Evolutionary conservation across 1,140 invertebrate genomes (phyloP).

Genomic region (Brachionus rotundiformis): DNA sequence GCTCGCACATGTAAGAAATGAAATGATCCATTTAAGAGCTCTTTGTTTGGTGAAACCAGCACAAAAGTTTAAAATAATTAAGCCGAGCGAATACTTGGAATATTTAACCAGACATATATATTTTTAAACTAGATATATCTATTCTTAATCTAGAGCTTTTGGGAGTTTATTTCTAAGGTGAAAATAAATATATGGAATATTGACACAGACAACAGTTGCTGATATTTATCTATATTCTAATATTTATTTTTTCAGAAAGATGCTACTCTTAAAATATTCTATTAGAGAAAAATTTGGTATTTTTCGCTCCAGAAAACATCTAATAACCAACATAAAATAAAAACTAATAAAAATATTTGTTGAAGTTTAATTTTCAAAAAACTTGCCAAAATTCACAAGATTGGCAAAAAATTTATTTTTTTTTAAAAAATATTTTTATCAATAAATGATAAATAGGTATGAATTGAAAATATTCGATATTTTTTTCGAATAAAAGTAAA

Average conservation of each 20-base stretch:
- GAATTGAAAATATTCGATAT: not conserved
- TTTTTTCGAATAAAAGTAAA: not conserved
- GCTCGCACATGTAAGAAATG: not conserved
- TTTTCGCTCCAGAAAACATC: not conserved
- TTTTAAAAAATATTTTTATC: not conserved
- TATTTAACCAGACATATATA: not conserved
- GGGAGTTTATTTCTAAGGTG: not conserved
- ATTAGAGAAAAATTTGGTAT: not conserved
- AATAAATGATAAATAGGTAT: not conserved
- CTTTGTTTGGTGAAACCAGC: not conserved
- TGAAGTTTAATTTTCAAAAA: not conserved
- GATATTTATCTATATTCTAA: constrained; percentile 7
- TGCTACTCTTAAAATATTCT: not conserved
- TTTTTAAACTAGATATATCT: not conserved
- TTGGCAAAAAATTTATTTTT: not conserved
- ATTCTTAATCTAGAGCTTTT: not conserved
- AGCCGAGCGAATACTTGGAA: not conserved
- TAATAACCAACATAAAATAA: not conserved
- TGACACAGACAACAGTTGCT: constrained; percentile 6
- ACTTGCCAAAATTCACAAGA: not conserved
- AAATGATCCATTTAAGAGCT: not conserved
- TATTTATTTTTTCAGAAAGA: constrained; percentile 6
- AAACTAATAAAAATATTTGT: not conserved
- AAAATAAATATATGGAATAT: not conserved
- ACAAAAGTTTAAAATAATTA: not conserved